A percentile compares a stretch with the other conserved stretches of the same genome.
Conservation (phyloP, 1,140 invertebrate species). For the Aphidius ervi region DNA sequence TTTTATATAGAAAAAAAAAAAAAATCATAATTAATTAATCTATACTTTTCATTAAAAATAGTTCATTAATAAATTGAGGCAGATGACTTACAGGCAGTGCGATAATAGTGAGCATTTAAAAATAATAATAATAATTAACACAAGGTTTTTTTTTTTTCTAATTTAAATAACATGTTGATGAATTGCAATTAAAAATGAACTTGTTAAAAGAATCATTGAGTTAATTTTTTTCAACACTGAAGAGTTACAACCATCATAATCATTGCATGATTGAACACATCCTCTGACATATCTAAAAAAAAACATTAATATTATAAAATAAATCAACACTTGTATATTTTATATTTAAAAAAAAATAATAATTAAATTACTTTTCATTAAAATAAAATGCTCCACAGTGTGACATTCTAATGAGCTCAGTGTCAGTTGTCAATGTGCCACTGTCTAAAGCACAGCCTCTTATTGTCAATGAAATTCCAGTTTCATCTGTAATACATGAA, state of each 20-base stretch:
- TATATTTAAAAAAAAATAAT: constrained; percentile 1
- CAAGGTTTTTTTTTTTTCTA: no score
- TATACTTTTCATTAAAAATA: no score
- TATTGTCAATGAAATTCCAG: constrained; percentile 73
- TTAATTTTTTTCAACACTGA: neutral
- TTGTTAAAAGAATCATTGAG: constrained; percentile 6
- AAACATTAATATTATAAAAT: neutral
- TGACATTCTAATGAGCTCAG: constrained; percentile 88
- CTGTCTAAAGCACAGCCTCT: constrained; percentile 88
- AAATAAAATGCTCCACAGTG: constrained; percentile 89
- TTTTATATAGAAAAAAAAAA: no score
- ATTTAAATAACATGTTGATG: no score
- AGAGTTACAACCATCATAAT: constrained; percentile 78
- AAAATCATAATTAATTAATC: no score
- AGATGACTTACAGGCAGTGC: no score
- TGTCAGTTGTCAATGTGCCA: constrained; percentile 86
- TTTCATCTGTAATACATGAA: constrained; percentile 61
- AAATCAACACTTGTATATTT: neutral
- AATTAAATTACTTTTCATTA: constrained; percentile 66
- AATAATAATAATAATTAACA: no score
- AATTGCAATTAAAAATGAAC: neutral
- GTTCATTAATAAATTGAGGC: no score
- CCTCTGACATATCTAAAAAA: constrained; percentile 74
- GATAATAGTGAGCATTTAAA: no score
- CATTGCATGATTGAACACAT: constrained; percentile 82